Base-by-base conservation (phyloP, 2,797 vertebrate genomes). In the Eulemur rubriventer region DNA sequence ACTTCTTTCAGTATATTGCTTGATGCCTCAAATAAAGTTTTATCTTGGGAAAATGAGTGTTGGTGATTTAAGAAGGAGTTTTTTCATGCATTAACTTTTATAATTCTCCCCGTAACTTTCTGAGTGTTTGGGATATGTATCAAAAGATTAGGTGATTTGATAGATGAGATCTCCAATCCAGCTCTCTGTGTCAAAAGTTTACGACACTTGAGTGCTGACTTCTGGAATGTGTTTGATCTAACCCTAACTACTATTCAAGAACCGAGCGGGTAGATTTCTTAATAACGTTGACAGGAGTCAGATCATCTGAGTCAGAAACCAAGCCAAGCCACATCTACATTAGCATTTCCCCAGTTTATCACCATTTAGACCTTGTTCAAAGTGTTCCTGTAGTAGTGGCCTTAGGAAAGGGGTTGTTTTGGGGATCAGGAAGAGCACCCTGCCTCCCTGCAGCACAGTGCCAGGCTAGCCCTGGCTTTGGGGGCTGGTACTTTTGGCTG, bases 1-100 rank as follows among this genome's bases (percentile, higher is more conserved):
- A 69, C 70, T 35, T 94, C 83, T 89, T 96, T 95, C 46, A 80
- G 41, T 84, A 55, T 87, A 67, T 84, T 92, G 83, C 97, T 97
- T 97, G 83, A 61, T 94, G 96, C 79, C n/a, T 81, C 95, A 91
- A 98, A 98, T 98, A 98, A 98, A 98, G 24, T 94, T 95, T 94
- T 96, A 61, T 90, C 93, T 94, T 91, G 80, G 89, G 72, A 96
- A 96, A 89, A 48, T 57, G 38, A 96, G 63, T 95, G 50, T 84
- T 81, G 61, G 38, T 38, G 16, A 92, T 75, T 92, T 91, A 69
- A 88, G 73, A 89, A n/a, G 6, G n/a, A 13, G 22, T 55, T 41
- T 78, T 78, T 80, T 85, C 20, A 7, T 4, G 3, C 16, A 16
- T 81, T 89, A 38, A 67, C 18, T 69, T 67, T 50, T 18, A 5